Evolutionary conservation across 2,888 invertebrate genomes (phyloP), one percentile per base, ranked within the genome.

Genomic region (Cataglyphis rosenhaueri): DNA sequence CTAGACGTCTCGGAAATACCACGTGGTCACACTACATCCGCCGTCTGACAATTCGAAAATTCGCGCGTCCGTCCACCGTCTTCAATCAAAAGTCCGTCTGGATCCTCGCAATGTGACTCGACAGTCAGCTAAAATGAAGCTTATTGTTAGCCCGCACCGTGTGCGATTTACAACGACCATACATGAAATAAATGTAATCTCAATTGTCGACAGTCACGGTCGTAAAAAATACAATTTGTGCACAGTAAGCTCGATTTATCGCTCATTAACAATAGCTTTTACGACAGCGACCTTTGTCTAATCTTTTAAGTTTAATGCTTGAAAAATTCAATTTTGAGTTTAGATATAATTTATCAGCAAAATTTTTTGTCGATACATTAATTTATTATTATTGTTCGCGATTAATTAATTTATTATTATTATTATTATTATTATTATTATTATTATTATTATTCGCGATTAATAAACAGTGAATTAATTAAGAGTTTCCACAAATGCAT

Each of bases 1-100:
- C 92, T 91, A 92, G 92, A 92, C 91, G 89, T 87, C 86, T 86
- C 87, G 87, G 86, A 91, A 90, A 92, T 92, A 90, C 89, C 91
- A 89, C 90, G 88, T 89, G 89, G 74, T 90, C 90, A 85, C 74
- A 62, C 85, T 61, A 66, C 61, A 76, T 82, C 62, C 84, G 65
- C 35, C 64, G 79, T 66, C 62, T 70, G 84, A 48, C 76, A 68
- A 76, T 87, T 87, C 85, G 79, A 88, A 89, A 65, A 48, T 88
- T 88, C 85, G 85, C 85, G 82, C 76, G 29, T 74, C 86, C 81
- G 57, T 62, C 55, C 59, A 75, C 55, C 29, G 9, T 35, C 35
- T 25, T 71, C 12, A n/a, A 44, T 71, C 25, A 35, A 32, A 38
- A 73, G 62, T 74, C 52, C 48, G 21, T 61, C 78, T 65, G 6